phyloP scores from a whole-genome alignment of 2,888 invertebrate species.

The Myopa tessellatipennis region DNA sequence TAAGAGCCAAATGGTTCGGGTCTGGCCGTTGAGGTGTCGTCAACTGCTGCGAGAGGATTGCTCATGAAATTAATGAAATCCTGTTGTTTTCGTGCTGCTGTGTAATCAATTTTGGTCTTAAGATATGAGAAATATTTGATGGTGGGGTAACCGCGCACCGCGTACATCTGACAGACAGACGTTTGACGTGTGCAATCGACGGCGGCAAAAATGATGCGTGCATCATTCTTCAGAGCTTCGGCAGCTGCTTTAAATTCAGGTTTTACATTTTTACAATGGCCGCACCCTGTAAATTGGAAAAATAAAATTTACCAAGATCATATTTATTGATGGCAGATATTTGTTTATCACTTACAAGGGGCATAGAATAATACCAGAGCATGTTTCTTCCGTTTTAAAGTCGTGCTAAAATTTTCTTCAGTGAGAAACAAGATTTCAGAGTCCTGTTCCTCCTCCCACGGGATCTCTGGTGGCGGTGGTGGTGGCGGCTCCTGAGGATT shows the following conservation, averaged over 20 bases:
- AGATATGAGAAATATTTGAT: constrained; percentile 87
- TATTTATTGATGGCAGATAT: not conserved
- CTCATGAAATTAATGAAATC: constrained; percentile 62
- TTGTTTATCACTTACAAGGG: constrained; percentile 77
- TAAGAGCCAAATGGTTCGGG: constrained; percentile 68
- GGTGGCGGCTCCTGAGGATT: constrained; percentile 87
- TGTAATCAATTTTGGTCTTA: constrained; percentile 76
- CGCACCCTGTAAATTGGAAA: constrained; percentile 77
- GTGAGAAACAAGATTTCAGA: constrained; percentile 82
- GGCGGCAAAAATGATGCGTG: constrained; percentile 82
- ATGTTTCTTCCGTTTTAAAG: constrained; percentile 87
- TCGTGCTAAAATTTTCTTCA: constrained; percentile 77
- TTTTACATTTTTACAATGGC: constrained; percentile 89
- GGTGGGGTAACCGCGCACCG: constrained; percentile 86
- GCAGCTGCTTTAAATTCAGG: constrained; percentile 84
- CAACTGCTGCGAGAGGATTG: constrained; percentile 42
- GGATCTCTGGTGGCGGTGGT: constrained; percentile 82
- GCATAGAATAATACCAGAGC: constrained; percentile 92
- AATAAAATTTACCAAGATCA: not conserved
- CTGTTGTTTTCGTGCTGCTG: constrained; percentile 78
- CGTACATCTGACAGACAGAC: constrained; percentile 76
- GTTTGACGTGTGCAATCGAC: constrained; percentile 81
- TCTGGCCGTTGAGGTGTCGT: constrained; percentile 13
- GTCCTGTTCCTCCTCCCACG: constrained; percentile 82
- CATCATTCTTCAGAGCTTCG: constrained; percentile 78